Base-by-base conservation (phyloP, 2,888 invertebrate species). In the Lasioglossum zephyrum region DNA sequence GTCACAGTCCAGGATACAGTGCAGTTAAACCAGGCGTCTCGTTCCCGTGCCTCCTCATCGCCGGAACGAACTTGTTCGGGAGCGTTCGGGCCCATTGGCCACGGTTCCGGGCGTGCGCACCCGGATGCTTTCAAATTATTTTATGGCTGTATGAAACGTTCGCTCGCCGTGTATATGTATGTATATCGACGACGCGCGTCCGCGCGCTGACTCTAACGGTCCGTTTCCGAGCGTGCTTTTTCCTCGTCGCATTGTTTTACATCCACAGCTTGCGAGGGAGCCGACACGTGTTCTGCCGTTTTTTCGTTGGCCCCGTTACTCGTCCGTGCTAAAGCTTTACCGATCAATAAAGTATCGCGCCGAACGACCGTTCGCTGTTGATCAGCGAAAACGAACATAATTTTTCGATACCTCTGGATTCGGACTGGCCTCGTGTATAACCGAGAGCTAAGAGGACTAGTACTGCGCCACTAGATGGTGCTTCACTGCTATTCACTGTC, bases 321-420 rank as follows among this genome's bases (percentile, higher is more conserved):
- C 31, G 47, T 5, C 31, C 26, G 22, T 16, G 22, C 22, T 22
- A 49, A 1, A 49, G 73, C 41, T 69, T 82, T 44, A 73, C 75
- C 75, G 84, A 85, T 84, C 85, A 60, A 85, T 85, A 79, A 85
- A 85, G 72, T 53, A 77, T 79, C 73, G 18, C 69, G 22, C 26
- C n/a, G 36, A 76, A 31, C 41, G 36, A 47, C 49, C 22, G 31
- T 74, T 60, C 66, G n/a, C 18, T 2, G 57, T 44, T 49, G 80
- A 63, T 77, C 53, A 53, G 26, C n/a, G 9, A 16, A 18, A 36
- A 31, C 16, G 5, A 26, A 9, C 11, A 60, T 26, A 13, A 26
- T 11, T 26, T 60, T 60, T 26, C 13, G n/a, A 60, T 26, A 26
- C 13, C 26, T 1, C 26, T 2, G 60, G 49, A 6, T 22, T 8